These are phyloP conservation scores for Hippocampus kuda DNA, from an alignment of 2,797 vertebrate genomes.

Conservation along the genomic window DNA sequence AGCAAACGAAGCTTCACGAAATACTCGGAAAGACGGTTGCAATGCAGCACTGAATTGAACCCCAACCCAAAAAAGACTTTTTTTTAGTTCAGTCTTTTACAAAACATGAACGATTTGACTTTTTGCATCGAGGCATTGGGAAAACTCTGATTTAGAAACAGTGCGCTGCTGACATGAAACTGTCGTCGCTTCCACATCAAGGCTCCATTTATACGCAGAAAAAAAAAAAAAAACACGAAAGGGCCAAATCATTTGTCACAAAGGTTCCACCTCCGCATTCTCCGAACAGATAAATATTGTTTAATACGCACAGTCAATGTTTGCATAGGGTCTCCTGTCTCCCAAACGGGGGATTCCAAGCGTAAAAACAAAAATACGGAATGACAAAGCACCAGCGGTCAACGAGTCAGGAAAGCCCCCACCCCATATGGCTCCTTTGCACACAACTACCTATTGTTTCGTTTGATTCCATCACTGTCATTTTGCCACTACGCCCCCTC, in stretches of 20 bases:
- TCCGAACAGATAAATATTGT: background rate
- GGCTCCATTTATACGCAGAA: background rate
- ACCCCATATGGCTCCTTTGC: conserved; percentile 24
- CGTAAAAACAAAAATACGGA: conserved; percentile 31
- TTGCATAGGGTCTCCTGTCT: conserved; percentile 35
- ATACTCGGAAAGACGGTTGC: too few relatives aligned
- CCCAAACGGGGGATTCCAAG: conserved; percentile 45
- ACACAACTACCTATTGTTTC: conserved; percentile 8
- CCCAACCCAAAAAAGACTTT: too few relatives aligned
- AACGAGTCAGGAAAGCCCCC: conserved; percentile 28
- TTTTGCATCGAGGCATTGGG: too few relatives aligned
- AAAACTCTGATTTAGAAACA: background rate
- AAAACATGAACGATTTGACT: too few relatives aligned
- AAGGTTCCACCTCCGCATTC: conserved; percentile 9
- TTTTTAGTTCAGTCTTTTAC: too few relatives aligned
- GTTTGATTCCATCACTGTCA: background rate
- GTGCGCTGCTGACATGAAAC: background rate
- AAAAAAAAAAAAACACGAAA: background rate
- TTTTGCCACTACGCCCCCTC: too few relatives aligned
- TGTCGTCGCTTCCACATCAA: background rate
- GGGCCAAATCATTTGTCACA: background rate
- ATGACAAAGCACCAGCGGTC: conserved; percentile 34
- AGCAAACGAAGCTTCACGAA: background rate
- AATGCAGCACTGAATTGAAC: too few relatives aligned
- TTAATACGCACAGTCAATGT: conserved; percentile 35